Base-by-base conservation (phyloP, 2,797 vertebrate genomes). In the Podarcis lilfordi region DNA sequence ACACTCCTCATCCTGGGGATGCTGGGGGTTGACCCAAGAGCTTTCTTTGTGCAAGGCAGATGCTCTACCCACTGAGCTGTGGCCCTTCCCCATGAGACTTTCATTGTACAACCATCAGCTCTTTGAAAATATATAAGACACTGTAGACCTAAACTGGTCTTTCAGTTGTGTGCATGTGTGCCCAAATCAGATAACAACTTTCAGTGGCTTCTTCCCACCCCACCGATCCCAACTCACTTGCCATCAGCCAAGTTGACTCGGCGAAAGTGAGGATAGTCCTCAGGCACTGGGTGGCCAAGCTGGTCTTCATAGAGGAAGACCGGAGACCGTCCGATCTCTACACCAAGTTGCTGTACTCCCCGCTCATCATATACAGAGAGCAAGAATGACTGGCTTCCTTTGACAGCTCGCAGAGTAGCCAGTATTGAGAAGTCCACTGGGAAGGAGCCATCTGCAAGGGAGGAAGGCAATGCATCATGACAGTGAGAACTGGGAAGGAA, bases 391-490 rank as follows among this genome's bases (percentile, higher is more conserved):
- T 96, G 97, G 6, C 94, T 94, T 74, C 96, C 98, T 50, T 96
- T 97, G 89, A 94, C 98, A n/a, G 97, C 97, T 79, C 97, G 96
- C 27, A 98, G 78, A 0, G 98, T 98, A 37, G 97, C 76, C 96
- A 99, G 96, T 93, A 99, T 78, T 0, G 98, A 98, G 95, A 99
- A 99, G 89, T 98, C 95, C 93, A 96, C 95, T 0, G 98, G 98
- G 91, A 99, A 99, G 15, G 50, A 89, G 0, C 96, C 97, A 68
- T 97, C 98, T 99, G 91, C 29, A 32, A 45, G 13, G 8, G 8
- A 29, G 29, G 50, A 64, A 50, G 8, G 17, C 7, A 79, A 59
- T 25, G 17, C 50, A 64, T 32, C 13, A 8, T 61, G 35, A 32
- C 6, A 79, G 68, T 35, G 72, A 69, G 64, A 79, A 50, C 11